Evolutionary conservation across 2,797 vertebrate genomes (phyloP), one percentile per base, ranked within the genome.

Genomic region (Corythornis leucogaster): DNA sequence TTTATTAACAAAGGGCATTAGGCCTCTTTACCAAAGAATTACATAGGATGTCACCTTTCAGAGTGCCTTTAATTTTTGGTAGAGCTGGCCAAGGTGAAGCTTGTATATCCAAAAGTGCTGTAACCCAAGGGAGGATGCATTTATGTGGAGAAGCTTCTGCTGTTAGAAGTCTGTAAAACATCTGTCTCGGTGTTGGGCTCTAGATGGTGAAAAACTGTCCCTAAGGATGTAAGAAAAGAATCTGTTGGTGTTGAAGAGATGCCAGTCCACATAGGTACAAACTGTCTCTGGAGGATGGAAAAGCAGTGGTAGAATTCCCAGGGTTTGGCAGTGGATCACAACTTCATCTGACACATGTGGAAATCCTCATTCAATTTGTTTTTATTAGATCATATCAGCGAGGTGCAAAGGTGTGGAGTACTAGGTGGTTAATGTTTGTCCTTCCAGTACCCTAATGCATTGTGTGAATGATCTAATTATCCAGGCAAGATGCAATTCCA

Each of bases 391-490:
- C 12, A 43, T 43, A 53, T 38, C 30, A 26, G 43, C 6, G 38
- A 54, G 8, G 48, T 46, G 9, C 4, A 63, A 80, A 53, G 2
- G 38, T 40, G 38, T 40, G 38, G 38, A 12, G 38, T 81, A 57
- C 71, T 90, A 80, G 53, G 55, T 89, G 75, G 77, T 75, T 33
- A 40, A 28, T 30, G 38, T 63, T 79, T 82, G 86, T 40, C 40
- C 73, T 91, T 91, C 86, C 63, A 88, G 42, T 68, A 24, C 43
- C 43, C 74, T 90, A 85, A 61, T 74, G 38, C 33, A 62, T 80
- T 80, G 74, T 90, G 40, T 80, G 75, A 93, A 77, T 92, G 77
- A 76, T 74, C 71, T 88, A 66, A 88, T 89, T 91, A 85, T 78
- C 77, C 38, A 19, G 70, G 30, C 45, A 71, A 74, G 71, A 82